phyloP scores from a whole-genome alignment of 2,797 vertebrate species.

The Melanotaenia nigrans region DNA sequence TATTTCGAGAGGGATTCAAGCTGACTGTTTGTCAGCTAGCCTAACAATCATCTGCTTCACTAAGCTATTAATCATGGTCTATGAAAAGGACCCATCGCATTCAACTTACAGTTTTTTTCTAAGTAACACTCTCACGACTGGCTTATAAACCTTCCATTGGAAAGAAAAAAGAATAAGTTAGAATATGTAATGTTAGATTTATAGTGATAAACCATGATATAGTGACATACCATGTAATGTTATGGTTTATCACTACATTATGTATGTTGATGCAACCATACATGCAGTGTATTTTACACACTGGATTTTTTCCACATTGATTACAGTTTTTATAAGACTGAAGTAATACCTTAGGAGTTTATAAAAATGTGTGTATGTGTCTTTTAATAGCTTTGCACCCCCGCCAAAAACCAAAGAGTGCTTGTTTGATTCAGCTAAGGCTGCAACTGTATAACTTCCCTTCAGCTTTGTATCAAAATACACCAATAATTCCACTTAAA shows the following conservation, averaged over 20 bases:
- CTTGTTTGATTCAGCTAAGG: background rate
- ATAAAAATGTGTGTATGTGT: background rate
- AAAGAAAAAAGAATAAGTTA: background rate
- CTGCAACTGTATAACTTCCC: background rate
- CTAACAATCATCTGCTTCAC: background rate
- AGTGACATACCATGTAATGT: too few species aligned
- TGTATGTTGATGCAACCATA: too few species aligned
- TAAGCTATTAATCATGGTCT: background rate
- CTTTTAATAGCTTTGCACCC: background rate
- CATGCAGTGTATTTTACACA: background rate
- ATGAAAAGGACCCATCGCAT: background rate
- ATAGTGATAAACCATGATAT: too few species aligned
- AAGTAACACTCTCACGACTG: too few species aligned
- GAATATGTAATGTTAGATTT: too few species aligned
- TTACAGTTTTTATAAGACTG: background rate
- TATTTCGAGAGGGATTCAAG: conserved; percentile 10
- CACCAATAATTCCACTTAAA: background rate
- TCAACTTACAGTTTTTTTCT: background rate
- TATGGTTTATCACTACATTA: background rate
- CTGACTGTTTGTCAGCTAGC: background rate
- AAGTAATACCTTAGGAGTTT: background rate
- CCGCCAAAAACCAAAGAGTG: background rate
- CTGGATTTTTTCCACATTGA: background rate
- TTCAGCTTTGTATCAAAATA: background rate
- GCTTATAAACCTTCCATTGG: too few species aligned